Percentiles rank a stretch among this genome's conserved stretches.
Evolutionary conservation across 2,113 vertebrate species (phyloP).

Genomic region (Pseudorhombus dupliciocellatus): DNA sequence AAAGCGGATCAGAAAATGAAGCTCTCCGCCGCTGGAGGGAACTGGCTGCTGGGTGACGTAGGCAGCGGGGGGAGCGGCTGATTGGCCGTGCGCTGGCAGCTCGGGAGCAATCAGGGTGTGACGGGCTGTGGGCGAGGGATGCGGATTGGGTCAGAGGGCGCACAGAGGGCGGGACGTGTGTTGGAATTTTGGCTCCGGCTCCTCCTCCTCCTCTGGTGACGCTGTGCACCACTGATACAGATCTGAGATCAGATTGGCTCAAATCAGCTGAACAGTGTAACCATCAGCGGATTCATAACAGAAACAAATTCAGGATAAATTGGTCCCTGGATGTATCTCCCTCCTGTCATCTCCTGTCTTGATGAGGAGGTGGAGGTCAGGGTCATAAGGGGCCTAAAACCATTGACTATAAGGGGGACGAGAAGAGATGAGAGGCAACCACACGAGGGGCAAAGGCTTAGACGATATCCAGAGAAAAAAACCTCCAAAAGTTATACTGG

Average conservation of each 20-base stretch:
- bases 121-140: constrained; percentile 65
- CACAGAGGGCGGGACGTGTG: constrained; percentile 53
- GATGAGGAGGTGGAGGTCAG: constrained; percentile 39
- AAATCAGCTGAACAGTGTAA: constrained; percentile 51
- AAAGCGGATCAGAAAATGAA: constrained; percentile 90
- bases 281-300: constrained; percentile 38
- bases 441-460: constrained; percentile 20
- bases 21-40: constrained; percentile 97
- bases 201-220: constrained; percentile 41
- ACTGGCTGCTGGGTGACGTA: constrained; percentile 91
- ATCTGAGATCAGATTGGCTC: constrained; percentile 66
- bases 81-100: constrained; percentile 83
- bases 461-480: not conserved
- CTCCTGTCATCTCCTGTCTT: constrained; percentile 39
- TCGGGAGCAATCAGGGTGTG: constrained; percentile 80
- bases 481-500: not conserved
- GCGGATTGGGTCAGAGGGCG: constrained; percentile 76
- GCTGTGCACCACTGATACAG: constrained; percentile 41
- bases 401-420: constrained; percentile 36
- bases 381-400: constrained; percentile 26
- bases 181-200: constrained; percentile 52
- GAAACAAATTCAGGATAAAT: constrained; percentile 64
- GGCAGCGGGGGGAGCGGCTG: constrained; percentile 68
- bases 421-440: constrained; percentile 34
- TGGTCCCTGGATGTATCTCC: constrained; percentile 37